Conservation (phyloP, 2,113 vertebrate genomes). For the Myodes glareolus region DNA sequence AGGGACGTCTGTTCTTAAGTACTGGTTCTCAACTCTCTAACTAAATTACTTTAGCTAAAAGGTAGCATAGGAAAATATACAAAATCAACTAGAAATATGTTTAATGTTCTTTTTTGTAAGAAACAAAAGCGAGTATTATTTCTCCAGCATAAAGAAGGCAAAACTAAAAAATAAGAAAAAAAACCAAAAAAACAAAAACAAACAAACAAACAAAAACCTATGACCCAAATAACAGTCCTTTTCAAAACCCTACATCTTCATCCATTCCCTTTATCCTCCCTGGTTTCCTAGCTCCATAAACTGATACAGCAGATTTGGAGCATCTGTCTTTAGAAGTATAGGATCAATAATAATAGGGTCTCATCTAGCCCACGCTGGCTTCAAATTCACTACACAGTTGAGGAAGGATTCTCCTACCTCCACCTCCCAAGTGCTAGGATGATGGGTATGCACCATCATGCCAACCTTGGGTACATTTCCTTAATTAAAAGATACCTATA, state of each 20-base stretch:
- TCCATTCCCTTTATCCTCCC: background rate
- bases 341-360: background rate
- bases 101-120: slow-evolving; percentile 30
- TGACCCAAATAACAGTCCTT: background rate
- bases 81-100: background rate
- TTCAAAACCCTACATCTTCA: background rate
- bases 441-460: background rate
- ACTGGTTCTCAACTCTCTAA: background rate
- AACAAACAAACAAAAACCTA: background rate
- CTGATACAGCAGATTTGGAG: background rate
- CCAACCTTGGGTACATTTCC: background rate
- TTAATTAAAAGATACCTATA: slow-evolving; percentile 30
- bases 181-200: too few relatives aligned
- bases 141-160: slow-evolving; percentile 25
- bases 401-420: background rate
- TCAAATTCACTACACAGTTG: background rate
- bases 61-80: background rate
- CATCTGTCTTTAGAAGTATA: slow-evolving; percentile 13
- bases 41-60: background rate
- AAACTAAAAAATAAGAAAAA: slow-evolving; percentile 1
- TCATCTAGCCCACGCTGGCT: background rate
- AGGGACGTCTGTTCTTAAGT: background rate
- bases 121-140: slow-evolving; percentile 12
- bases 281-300: background rate
- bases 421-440: background rate